These are phyloP conservation scores for Dryoscopus gambensis DNA, from an alignment of 2,113 vertebrate species.

Conservation along the genomic window DNA sequence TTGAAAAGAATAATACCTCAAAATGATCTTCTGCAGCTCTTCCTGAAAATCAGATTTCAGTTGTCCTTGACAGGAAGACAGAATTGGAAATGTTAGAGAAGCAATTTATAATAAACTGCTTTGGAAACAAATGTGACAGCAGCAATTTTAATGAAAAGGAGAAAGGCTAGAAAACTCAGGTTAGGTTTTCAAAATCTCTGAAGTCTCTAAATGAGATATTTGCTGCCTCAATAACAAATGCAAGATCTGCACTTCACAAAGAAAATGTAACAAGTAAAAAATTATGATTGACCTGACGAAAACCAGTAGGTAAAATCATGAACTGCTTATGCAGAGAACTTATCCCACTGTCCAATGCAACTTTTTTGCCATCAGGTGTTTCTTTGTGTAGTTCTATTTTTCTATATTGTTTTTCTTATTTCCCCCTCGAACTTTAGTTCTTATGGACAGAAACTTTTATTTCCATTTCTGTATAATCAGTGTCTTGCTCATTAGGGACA, in stretches of 20 bases:
- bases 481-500: not conserved
- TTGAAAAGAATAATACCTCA: not conserved
- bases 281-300: not conserved
- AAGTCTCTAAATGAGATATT: constrained; percentile 18
- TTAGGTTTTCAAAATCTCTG: not conserved
- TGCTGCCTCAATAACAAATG: not conserved
- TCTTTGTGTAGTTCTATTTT: not conserved
- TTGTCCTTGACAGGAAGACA: not conserved
- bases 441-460: not conserved
- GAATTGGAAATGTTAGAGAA: not conserved
- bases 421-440: not conserved
- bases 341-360: not conserved
- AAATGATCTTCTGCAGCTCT: not conserved
- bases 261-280: not conserved
- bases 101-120: not conserved
- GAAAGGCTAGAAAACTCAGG: not conserved
- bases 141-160: constrained; percentile 35
- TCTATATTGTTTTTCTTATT: not conserved
- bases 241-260: not conserved
- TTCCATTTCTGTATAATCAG: not conserved
- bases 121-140: not conserved
- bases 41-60: not conserved
- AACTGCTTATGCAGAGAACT: not conserved
- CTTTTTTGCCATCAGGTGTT: not conserved
- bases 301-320: not conserved